A percentile compares a stretch with the other conserved stretches of the same genome.
phyloP scores from a whole-genome alignment of 2,888 invertebrate genomes.

The Conus canariensis region DNA sequence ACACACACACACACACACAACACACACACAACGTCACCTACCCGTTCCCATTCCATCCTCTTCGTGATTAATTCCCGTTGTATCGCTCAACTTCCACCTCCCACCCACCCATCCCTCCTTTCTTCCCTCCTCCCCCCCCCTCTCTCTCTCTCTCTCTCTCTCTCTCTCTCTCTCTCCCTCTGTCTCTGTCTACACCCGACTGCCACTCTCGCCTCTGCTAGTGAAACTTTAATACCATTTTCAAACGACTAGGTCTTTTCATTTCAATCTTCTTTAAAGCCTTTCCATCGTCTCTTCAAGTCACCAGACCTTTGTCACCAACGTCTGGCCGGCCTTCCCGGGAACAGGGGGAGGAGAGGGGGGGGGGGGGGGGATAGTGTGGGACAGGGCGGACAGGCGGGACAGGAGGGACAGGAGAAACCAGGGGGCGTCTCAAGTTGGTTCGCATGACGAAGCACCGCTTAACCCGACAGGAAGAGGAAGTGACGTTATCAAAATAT shows the following conservation, averaged over 20 bases:
- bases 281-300: constrained; percentile 32
- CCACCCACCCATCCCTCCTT: too few relatives aligned
- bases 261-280: constrained; percentile 37
- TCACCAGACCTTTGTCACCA: constrained; percentile 1
- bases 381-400: too few relatives aligned
- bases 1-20: too few relatives aligned
- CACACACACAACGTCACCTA: too few relatives aligned
- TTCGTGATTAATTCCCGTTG: constrained; percentile 31
- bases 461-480: constrained; percentile 42
- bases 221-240: constrained; percentile 33
- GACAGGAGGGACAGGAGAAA: too few relatives aligned
- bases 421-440: constrained; percentile 26
- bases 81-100: neutral
- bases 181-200: constrained; percentile 31
- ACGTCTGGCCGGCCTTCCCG: neutral
- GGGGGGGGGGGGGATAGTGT: too few relatives aligned
- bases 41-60: neutral
- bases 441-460: constrained; percentile 38
- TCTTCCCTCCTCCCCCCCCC: too few relatives aligned
- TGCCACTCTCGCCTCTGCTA: constrained; percentile 10
- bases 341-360: neutral
- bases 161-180: constrained; percentile 6
- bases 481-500: constrained; percentile 47
- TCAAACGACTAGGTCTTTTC: constrained; percentile 36
- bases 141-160: too few relatives aligned